Evolutionary conservation across 2,888 invertebrate genomes (phyloP), one percentile per base, ranked within the genome.

Genomic region (Dryocosmus kuriphilus): DNA sequence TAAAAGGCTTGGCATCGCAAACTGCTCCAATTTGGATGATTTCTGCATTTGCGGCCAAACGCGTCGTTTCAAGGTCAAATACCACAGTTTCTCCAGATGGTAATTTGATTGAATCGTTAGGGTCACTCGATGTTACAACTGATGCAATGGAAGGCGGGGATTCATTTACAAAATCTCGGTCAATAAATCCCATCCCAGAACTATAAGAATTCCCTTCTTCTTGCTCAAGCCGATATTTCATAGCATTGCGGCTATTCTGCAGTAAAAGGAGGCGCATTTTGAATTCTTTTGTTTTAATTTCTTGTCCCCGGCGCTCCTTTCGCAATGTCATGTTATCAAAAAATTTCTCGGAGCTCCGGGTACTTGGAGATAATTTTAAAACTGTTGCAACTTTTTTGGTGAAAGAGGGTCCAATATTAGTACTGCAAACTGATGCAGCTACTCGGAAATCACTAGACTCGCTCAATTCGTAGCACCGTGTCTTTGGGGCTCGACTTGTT

Each of bases 401-500:
- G 51, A 51, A 51, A 51, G 51, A 51, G n/a, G 51, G 51, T 51
- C 51, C 51, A 51, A 51, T 51, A 51, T 51, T 19, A 5, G 19
- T n/a, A 51, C 51, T 51, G 51, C 51, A 51, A 51, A 51, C 51
- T 51, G 51, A 51, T 51, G 51, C n/a, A 51, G 51, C 51, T 51
- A 51, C 51, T 51, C n/a, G 51, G 19, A 51, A 51, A 51, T 51
- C n/a, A 51, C 51, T 19, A n/a, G n/a, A n/a, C 51, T n/a, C 51
- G n/a, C 51, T 51, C 4, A 51, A 51, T 51, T 6, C 46, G 19
- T 46, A 46, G 46, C 16, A 46, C 19, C 46, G 16, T 46, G 46
- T 16, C 16, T 46, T 46, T 46, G 46, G 46, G 16, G 46, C 16
- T 46, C 46, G 46, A 19, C 16, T 46, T 46, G 1, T 19, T 46